Conservation (phyloP, 2,888 invertebrate genomes). For the Orchestes rusci region DNA sequence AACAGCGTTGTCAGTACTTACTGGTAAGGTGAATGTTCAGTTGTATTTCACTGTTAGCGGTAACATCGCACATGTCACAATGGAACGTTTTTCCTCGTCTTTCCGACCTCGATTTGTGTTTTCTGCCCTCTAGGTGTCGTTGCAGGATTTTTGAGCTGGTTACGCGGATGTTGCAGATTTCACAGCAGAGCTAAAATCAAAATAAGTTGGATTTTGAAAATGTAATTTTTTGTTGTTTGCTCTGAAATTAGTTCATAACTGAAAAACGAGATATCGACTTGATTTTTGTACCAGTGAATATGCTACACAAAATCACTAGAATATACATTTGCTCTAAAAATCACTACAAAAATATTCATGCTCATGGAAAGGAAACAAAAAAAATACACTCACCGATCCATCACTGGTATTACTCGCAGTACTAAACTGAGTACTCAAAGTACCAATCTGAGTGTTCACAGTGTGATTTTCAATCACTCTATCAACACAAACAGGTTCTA, state of each 20-base stretch:
- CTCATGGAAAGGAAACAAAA: too few species aligned
- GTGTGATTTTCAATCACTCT: constrained; percentile 6
- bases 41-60: constrained; percentile 42
- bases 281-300: background rate
- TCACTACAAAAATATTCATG: too few species aligned
- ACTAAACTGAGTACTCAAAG: constrained; percentile 12
- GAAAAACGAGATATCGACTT: too few species aligned
- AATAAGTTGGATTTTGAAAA: constrained; percentile 3
- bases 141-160: constrained; percentile 40
- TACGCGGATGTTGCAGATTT: constrained; percentile 41
- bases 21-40: constrained; percentile 41
- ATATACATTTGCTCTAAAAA: too few species aligned
- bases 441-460: background rate
- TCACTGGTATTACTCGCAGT: constrained; percentile 11
- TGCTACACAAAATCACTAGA: too few species aligned
- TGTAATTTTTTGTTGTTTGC: too few species aligned
- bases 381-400: constrained; percentile 8
- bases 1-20: too few species aligned
- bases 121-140: constrained; percentile 40
- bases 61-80: constrained; percentile 40
- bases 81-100: constrained; percentile 39
- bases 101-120: constrained; percentile 39
- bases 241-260: too few species aligned
- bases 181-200: constrained; percentile 35
- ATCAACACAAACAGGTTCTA: constrained; percentile 14